Evolutionary conservation across 2,113 vertebrate genomes (phyloP), one percentile per base, ranked within the genome.

Genomic region (Mandrillus leucophaeus): DNA sequence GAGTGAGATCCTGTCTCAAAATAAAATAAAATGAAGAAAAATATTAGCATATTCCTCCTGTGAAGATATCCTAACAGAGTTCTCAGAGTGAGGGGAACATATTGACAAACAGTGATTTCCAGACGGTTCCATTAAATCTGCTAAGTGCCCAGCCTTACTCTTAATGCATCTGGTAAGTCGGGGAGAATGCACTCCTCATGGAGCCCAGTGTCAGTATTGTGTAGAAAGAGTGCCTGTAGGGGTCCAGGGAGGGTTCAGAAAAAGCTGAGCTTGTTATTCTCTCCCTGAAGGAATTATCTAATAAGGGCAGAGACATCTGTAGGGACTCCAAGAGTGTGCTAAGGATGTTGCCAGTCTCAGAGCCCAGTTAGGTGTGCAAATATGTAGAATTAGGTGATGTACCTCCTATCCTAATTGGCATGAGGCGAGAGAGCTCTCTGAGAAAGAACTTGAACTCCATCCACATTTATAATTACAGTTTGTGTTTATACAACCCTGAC

Each of bases 341-440:
- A 79, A 17, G 48, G 52, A 40, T 85, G 35, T 75, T 86, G 35
- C 14, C 78, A 68, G 35, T 86, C 8, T 61, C 76, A 85, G 61
- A 93, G 32, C 79, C 80, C 73, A 96, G n/a, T 35, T 86, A 70
- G 16, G 45, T 90, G 96, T 96, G 40, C 73, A 72, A n/a, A 57
- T n/a, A 92, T 55, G 7, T 45, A 70, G 13, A 86, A 76, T 45
- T 87, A 61, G 85, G 48, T 85, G 38, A 66, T 18, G 90, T 57
- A 50, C 25, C 2, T 79, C 43, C 40, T 79, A 61, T 40, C 10
- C 52, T 48, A 32, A 59, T 95, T 68, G 88, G 35, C 17, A 52
- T 23, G 11, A 66, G 50, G 83, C 57, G 38, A 59, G 57, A 86
- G 40, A 95, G 13, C n/a, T 95, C 52, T 66, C 35, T 32, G 80